A percentile compares a stretch with the other conserved stretches of the same genome.
Conservation (phyloP, 92 coral and sea anemone genomes). For the Phymanthus crucifer region DNA sequence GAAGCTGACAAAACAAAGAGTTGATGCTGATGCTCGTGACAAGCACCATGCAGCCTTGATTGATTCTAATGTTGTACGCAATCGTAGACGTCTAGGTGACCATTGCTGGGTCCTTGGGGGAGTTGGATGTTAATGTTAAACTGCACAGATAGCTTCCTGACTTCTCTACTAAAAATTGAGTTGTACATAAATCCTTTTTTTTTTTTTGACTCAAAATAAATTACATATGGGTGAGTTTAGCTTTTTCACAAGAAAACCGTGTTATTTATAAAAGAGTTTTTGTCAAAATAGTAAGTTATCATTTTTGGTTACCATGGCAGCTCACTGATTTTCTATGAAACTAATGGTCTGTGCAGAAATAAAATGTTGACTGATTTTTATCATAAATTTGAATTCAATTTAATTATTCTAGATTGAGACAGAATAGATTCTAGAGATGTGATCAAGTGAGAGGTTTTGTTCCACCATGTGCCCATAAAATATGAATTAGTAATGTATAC, state of each 20-base stretch:
- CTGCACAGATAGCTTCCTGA: not conserved
- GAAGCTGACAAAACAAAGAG: conserved; percentile 77
- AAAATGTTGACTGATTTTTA: too few relatives aligned
- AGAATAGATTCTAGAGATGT: too few relatives aligned
- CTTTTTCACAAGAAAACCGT: too few relatives aligned
- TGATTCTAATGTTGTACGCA: conserved; percentile 87
- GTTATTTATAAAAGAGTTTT: not conserved
- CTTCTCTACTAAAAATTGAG: not conserved
- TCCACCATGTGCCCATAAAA: too few relatives aligned
- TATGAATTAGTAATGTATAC: too few relatives aligned
- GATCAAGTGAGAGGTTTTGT: too few relatives aligned
- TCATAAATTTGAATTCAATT: too few relatives aligned
- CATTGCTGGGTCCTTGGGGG: conserved; percentile 95
- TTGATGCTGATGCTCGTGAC: conserved; percentile 93
- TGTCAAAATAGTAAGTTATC: not conserved
- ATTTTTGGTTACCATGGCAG: not conserved
- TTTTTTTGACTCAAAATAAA: not conserved
- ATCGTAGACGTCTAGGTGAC: conserved; percentile 83
- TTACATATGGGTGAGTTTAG: too few relatives aligned
- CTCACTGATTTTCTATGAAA: not conserved
- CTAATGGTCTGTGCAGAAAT: not conserved
- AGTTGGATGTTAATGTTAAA: conserved; percentile 57
- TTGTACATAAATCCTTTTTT: not conserved
- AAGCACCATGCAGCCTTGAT: conserved; percentile 80
- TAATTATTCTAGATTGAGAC: too few relatives aligned